Evolutionary conservation across 2,797 vertebrate species (phyloP).

Genomic region (Malacoraja senta): DNA sequence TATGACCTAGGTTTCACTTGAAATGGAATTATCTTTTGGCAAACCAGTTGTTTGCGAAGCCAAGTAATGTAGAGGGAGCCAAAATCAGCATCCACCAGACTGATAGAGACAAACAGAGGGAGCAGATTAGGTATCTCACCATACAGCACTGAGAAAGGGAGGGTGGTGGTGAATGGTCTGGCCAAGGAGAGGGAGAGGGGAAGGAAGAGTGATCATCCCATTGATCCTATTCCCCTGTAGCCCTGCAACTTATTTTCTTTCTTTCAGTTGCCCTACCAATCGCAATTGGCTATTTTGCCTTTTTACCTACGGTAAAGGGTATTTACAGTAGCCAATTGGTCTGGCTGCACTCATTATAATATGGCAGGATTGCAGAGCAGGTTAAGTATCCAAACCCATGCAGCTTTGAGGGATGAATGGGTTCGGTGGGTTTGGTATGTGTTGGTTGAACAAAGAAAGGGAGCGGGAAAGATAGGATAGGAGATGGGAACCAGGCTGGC

Average conservation of each 20-base stretch:
- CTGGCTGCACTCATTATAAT: no score
- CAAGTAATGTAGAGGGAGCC: neutral
- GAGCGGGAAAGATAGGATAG: neutral
- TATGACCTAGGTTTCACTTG: neutral
- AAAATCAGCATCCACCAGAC: slow-evolving; percentile 13
- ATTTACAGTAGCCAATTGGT: no score
- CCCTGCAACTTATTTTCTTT: no score
- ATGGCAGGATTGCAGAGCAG: no score
- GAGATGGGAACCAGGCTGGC: neutral
- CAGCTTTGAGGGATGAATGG: no score
- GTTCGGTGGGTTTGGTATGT: neutral
- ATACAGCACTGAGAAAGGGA: neutral
- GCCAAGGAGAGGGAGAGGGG: neutral
- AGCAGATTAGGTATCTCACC: slow-evolving; percentile 1
- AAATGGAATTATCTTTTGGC: slow-evolving; percentile 33
- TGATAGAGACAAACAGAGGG: slow-evolving; percentile 17
- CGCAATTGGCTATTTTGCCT: no score
- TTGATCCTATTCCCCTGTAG: no score
- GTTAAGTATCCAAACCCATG: no score
- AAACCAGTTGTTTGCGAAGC: neutral
- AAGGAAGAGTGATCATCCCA: neutral
- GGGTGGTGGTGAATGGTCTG: neutral
- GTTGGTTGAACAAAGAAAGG: neutral
- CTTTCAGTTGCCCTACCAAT: no score
- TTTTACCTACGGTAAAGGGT: no score